Conservation (phyloP, 2,113 vertebrate species). For the Phycodurus eques region DNA sequence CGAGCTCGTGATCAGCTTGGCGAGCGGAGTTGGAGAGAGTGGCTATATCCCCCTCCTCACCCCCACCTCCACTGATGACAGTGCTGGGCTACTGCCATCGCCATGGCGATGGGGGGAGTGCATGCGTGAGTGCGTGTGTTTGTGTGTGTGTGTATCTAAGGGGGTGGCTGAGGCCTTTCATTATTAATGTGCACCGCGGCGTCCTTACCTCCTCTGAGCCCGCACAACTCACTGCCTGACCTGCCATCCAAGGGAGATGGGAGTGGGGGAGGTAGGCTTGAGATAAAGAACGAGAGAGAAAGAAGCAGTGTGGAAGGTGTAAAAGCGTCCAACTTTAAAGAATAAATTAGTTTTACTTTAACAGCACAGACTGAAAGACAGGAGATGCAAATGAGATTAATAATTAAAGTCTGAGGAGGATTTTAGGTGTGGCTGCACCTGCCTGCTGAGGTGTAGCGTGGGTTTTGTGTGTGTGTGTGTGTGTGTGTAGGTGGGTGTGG, state of each 20-base stretch:
- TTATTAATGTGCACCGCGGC: slow-evolving; percentile 82
- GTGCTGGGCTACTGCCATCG: slow-evolving; percentile 79
- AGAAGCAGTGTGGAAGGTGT: slow-evolving; percentile 36
- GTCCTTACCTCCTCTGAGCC: slow-evolving; percentile 78
- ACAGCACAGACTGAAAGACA: slow-evolving; percentile 3
- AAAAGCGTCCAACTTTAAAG: slow-evolving; percentile 22
- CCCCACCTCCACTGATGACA: slow-evolving; percentile 72
- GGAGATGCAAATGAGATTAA: slow-evolving; percentile 8
- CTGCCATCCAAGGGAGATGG: slow-evolving; percentile 72
- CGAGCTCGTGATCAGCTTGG: slow-evolving; percentile 70
- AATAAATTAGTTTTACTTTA: slow-evolving; percentile 23
- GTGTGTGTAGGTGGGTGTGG: background rate
- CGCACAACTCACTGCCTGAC: slow-evolving; percentile 78
- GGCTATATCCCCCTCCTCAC: slow-evolving; percentile 62
- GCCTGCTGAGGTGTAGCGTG: slow-evolving; percentile 47
- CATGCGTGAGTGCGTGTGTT: slow-evolving; percentile 20
- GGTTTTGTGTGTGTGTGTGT: slow-evolving; percentile 3
- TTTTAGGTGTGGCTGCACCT: slow-evolving; percentile 52
- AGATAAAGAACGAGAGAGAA: slow-evolving; percentile 66
- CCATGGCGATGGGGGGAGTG: slow-evolving; percentile 72
- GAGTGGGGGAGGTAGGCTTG: slow-evolving; percentile 11
- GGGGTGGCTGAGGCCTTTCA: slow-evolving; percentile 76
- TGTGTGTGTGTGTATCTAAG: slow-evolving; percentile 23
- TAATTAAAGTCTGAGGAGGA: slow-evolving; percentile 17
- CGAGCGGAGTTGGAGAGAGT: slow-evolving; percentile 55